Percentiles rank a stretch among this genome's conserved stretches.
These are phyloP conservation scores for Siderastrea radians DNA, from an alignment of 92 coral and sea anemone genomes.

Conservation along the genomic window DNA sequence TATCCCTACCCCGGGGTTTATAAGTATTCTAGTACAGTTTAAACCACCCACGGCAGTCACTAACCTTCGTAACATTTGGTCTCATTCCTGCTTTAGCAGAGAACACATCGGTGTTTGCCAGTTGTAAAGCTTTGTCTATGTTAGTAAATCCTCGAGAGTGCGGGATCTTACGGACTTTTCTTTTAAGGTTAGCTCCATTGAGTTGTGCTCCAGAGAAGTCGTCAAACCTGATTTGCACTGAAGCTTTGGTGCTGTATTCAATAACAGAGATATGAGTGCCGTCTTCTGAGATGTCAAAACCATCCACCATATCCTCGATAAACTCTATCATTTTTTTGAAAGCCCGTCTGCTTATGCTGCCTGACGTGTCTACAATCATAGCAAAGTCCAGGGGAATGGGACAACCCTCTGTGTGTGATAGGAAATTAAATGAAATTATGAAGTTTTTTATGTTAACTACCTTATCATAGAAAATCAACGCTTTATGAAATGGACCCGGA, in stretches of 20 bases:
- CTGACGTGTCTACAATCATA: slow-evolving; percentile 71
- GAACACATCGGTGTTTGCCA: slow-evolving; percentile 31
- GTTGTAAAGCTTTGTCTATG: slow-evolving; percentile 28
- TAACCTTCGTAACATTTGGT: slow-evolving; percentile 30
- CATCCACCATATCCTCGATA: slow-evolving; percentile 33
- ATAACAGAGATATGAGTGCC: slow-evolving; percentile 38
- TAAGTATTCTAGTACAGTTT: too few relatives aligned
- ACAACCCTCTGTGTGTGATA: slow-evolving; percentile 46
- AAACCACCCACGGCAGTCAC: neutral
- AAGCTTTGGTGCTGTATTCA: slow-evolving; percentile 17
- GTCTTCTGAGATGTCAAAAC: slow-evolving; percentile 31
- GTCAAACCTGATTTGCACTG: slow-evolving; percentile 9
- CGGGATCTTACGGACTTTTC: neutral
- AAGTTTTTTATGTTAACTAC: neutral
- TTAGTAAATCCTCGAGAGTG: slow-evolving; percentile 15
- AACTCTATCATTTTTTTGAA: slow-evolving; percentile 36
- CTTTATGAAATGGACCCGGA: too few relatives aligned
- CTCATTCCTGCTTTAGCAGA: slow-evolving; percentile 37
- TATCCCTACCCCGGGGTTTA: too few relatives aligned
- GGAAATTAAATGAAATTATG: neutral
- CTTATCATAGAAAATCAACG: neutral
- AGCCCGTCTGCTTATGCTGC: slow-evolving; percentile 66
- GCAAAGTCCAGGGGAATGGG: slow-evolving; percentile 71
- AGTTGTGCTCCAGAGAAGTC: slow-evolving; percentile 11
- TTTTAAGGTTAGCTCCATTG: slow-evolving; percentile 31